These are phyloP conservation scores for Protobothrops mucrosquamatus DNA, from an alignment of 2,113 vertebrate genomes.

Conservation along the genomic window DNA sequence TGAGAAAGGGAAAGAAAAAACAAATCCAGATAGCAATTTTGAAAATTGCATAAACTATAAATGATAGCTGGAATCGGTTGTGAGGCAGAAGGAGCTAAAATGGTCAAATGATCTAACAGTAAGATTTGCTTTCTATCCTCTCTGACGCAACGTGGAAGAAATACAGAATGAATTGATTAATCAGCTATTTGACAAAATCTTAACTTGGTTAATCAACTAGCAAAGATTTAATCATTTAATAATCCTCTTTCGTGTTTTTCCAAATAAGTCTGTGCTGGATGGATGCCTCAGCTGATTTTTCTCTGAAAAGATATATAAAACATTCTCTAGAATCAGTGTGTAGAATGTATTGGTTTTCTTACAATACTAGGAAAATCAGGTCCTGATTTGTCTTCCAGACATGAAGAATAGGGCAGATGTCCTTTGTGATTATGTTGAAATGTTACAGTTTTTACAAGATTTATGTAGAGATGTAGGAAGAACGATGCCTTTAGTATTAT, in stretches of 20 bases:
- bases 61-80: neutral
- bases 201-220: neutral
- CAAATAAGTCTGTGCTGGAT: neutral
- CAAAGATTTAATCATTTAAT: neutral
- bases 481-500: neutral
- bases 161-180: neutral
- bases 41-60: neutral
- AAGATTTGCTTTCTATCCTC: neutral
- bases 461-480: neutral
- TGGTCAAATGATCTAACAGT: neutral
- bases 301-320: neutral
- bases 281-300: neutral
- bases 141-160: neutral
- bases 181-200: neutral
- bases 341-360: neutral
- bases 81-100: neutral
- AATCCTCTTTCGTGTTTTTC: neutral
- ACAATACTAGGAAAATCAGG: neutral
- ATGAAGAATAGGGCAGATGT: neutral
- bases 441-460: neutral
- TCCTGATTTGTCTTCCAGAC: neutral
- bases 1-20: neutral
- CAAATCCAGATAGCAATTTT: neutral
- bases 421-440: neutral
- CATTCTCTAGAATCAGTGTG: neutral